Conservation (phyloP, 2,888 invertebrate genomes). For the Dicyrtomina minuta region DNA sequence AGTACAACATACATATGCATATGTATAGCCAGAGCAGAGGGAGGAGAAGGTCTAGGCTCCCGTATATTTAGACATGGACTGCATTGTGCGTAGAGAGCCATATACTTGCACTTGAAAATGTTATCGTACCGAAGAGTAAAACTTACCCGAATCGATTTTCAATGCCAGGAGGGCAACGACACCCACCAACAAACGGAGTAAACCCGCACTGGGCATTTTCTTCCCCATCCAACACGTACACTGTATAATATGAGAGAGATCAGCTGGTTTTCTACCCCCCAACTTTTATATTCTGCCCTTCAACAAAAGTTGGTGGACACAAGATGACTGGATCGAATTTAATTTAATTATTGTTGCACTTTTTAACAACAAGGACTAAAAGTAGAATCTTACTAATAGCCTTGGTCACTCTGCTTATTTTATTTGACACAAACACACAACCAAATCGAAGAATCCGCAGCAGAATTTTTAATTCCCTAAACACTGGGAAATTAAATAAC, state of each 20-base stretch:
- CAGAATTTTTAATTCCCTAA: no score
- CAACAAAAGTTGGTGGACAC: not conserved
- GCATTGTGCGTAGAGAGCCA: conserved; percentile 9
- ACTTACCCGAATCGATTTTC: conserved; percentile 53
- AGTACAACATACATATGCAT: not conserved
- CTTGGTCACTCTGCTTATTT: not conserved
- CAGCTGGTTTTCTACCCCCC: conserved; percentile 11
- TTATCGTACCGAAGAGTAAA: conserved; percentile 6
- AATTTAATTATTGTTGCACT: not conserved
- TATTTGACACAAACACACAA: not conserved
- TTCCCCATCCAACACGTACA: conserved; percentile 13
- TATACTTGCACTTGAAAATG: not conserved
- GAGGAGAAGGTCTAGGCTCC: not conserved
- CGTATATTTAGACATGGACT: not conserved
- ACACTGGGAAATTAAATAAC: no score
- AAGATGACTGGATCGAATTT: not conserved
- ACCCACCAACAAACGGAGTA: conserved; percentile 45
- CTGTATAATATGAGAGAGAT: not conserved
- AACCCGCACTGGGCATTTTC: conserved; percentile 36
- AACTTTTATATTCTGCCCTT: no score
- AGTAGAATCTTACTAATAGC: not conserved
- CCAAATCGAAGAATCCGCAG: no score
- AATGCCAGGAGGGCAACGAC: conserved; percentile 53
- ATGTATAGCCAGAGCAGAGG: not conserved
- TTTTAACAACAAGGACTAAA: not conserved